Conservation (phyloP, 2,888 invertebrate species). For the Embidobia sp. region DNA sequence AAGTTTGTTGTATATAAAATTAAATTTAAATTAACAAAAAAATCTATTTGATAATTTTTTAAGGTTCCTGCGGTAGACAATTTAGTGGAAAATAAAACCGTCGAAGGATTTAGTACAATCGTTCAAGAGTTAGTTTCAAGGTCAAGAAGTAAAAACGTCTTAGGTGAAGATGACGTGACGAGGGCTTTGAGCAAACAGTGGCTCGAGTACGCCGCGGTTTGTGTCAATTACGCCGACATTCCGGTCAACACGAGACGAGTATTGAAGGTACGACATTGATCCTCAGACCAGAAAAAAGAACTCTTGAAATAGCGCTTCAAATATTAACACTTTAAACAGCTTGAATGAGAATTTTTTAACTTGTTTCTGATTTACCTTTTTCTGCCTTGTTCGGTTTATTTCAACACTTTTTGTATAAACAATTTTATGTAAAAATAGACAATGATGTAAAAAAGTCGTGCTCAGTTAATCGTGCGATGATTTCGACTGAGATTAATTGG, state of each 20-base stretch:
- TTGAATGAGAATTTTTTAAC: too few species aligned
- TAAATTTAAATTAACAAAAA: background rate
- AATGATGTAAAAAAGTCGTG: slow-evolving; percentile 11
- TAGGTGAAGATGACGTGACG: slow-evolving; percentile 73
- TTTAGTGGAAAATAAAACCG: slow-evolving; percentile 67
- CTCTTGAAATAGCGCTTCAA: too few species aligned
- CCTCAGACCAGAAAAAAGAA: too few species aligned
- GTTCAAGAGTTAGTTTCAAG: slow-evolving; percentile 72
- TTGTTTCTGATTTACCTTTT: too few species aligned
- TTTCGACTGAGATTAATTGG: slow-evolving; percentile 38
- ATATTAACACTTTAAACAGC: too few species aligned
- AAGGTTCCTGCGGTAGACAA: slow-evolving; percentile 71
- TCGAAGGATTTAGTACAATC: slow-evolving; percentile 77
- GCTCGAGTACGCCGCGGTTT: slow-evolving; percentile 86
- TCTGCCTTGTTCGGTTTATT: too few species aligned
- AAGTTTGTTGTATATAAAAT: too few species aligned
- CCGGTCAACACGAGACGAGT: slow-evolving; percentile 82
- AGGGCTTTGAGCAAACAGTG: slow-evolving; percentile 83
- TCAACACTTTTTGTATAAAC: too few species aligned
- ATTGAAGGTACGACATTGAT: slow-evolving; percentile 84
- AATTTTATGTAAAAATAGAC: background rate
- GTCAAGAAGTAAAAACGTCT: slow-evolving; percentile 71
- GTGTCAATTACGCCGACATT: slow-evolving; percentile 83
- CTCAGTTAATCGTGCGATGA: slow-evolving; percentile 10
- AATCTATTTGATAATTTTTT: background rate